Conservation (phyloP, 2,888 invertebrate species). For the Ceratothoa steindachneri region DNA sequence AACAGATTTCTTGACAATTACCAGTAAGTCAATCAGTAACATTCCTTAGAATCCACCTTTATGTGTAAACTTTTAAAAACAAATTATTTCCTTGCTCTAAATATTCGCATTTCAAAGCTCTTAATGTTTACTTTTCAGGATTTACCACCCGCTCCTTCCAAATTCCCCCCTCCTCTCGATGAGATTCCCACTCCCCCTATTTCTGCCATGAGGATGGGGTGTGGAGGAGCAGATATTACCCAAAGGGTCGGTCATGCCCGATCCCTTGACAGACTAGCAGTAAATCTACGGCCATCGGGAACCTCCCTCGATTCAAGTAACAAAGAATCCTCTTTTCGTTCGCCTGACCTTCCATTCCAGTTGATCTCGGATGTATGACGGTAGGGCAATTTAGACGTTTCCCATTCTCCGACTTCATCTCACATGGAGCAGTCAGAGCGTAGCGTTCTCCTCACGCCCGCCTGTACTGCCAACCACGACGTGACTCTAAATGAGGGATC, state of each 20-base stretch:
- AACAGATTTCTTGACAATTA: conserved; percentile 37
- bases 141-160: not conserved
- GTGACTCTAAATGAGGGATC: not conserved
- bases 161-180: not conserved
- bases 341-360: conserved; percentile 46
- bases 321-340: conserved; percentile 19
- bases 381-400: not conserved
- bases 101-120: too few species aligned
- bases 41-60: too few species aligned
- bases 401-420: not conserved
- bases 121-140: not conserved
- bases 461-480: not conserved
- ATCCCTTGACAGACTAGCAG: conserved; percentile 1
- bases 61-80: too few species aligned
- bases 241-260: not conserved
- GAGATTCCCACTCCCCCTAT: conserved; percentile 37
- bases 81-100: too few species aligned
- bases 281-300: not conserved
- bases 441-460: not conserved
- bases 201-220: conserved; percentile 1
- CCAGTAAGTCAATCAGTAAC: conserved; percentile 19
- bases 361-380: conserved; percentile 34
- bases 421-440: not conserved
- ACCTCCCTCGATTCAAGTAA: not conserved
- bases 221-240: not conserved